Evolutionary conservation across 2,888 invertebrate genomes (phyloP).

Genomic region (Papilio elwesi): DNA sequence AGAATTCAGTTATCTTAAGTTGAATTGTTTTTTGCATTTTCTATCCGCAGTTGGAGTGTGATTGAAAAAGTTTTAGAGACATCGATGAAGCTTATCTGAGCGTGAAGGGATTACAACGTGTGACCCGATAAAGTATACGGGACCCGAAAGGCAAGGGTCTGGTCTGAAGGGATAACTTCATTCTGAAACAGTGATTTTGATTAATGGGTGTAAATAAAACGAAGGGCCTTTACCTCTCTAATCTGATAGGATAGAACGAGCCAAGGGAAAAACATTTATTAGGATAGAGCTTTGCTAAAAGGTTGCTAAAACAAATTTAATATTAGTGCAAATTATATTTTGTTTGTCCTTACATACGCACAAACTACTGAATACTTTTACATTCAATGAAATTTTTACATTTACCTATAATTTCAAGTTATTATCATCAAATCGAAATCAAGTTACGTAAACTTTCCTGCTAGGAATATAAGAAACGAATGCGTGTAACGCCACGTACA

Average conservation of each 20-base stretch:
- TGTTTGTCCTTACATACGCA: neutral
- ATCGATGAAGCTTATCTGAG: constrained; percentile 34
- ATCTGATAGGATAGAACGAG: constrained; percentile 40
- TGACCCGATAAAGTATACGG: constrained; percentile 32
- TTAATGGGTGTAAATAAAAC: constrained; percentile 42
- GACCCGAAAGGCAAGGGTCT: constrained; percentile 24
- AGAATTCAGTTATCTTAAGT: constrained; percentile 23
- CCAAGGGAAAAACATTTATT: constrained; percentile 18
- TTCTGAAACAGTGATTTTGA: constrained; percentile 43
- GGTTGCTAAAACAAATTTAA: neutral
- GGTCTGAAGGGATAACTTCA: constrained; percentile 33
- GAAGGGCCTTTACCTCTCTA: constrained; percentile 38
- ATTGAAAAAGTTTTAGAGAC: constrained; percentile 39
- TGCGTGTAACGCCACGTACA: too few species aligned
- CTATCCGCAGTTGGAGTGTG: constrained; percentile 26
- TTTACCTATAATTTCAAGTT: too few species aligned
- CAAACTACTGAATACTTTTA: too few species aligned
- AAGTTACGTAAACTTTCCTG: too few species aligned
- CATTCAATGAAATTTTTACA: too few species aligned
- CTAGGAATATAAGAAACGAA: too few species aligned
- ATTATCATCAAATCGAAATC: too few species aligned
- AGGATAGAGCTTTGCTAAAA: constrained; percentile 7
- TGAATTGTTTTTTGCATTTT: constrained; percentile 37
- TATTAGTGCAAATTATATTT: neutral
- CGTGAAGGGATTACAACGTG: constrained; percentile 37